A percentile compares a stretch with the other conserved stretches of the same genome.
Conservation (phyloP, 2,888 invertebrate genomes). For the Brenthis daphne region DNA sequence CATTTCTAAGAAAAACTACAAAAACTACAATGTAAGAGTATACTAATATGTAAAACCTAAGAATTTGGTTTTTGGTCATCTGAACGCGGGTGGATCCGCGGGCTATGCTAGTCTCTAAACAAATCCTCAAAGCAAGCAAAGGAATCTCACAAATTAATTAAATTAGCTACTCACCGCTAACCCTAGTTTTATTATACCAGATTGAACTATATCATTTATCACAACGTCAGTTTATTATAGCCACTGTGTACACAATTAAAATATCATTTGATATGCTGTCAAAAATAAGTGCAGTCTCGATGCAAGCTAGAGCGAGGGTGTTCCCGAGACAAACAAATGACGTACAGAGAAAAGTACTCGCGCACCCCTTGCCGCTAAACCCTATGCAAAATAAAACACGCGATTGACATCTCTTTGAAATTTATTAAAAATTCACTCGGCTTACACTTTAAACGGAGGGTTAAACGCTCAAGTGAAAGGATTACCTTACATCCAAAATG, state of each 20-base stretch:
- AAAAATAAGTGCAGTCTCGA: constrained; percentile 67
- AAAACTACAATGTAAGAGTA: too few species aligned
- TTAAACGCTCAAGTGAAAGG: constrained; percentile 78
- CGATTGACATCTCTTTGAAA: constrained; percentile 81
- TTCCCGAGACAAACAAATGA: constrained; percentile 73
- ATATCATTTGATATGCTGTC: constrained; percentile 75
- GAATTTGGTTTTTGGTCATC: too few species aligned
- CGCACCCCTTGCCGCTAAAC: constrained; percentile 70
- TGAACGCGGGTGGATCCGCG: too few species aligned
- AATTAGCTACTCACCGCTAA: constrained; percentile 4
- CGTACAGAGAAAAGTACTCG: constrained; percentile 81
- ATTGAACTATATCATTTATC: constrained; percentile 35
- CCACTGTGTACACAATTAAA: constrained; percentile 57
- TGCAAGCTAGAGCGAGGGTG: constrained; percentile 50
- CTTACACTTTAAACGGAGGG: constrained; percentile 75
- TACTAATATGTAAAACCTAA: too few species aligned
- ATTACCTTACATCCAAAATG: constrained; percentile 58
- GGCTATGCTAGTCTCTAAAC: too few species aligned
- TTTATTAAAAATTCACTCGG: constrained; percentile 80
- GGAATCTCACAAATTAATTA: constrained; percentile 1
- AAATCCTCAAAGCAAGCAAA: background rate
- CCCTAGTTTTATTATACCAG: constrained; percentile 26
- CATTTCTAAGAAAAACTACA: too few species aligned
- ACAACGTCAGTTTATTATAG: constrained; percentile 35
- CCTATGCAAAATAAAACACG: constrained; percentile 82